Conservation (phyloP, 2,113 vertebrate genomes). For the Psephotus haematonotus region DNA sequence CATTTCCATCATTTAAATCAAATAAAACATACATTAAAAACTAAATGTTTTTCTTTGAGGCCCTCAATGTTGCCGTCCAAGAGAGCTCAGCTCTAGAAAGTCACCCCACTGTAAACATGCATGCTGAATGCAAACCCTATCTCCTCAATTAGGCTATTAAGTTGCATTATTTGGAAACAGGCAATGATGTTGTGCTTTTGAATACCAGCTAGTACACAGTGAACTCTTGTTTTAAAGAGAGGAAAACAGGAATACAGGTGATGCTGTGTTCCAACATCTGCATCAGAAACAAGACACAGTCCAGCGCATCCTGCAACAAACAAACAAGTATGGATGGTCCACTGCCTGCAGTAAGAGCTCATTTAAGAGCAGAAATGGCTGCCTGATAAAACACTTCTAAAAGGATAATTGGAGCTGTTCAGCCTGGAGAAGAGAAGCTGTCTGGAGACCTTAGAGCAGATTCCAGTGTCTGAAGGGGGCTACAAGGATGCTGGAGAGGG, state of each 20-base stretch:
- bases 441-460: background rate
- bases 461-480: background rate
- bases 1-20: slow-evolving; percentile 45
- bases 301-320: background rate
- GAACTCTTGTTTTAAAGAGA: background rate
- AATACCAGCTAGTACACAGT: background rate
- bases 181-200: background rate
- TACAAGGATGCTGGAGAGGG: background rate
- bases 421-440: background rate
- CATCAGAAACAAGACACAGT: background rate
- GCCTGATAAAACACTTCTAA: background rate
- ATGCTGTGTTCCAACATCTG: background rate
- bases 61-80: slow-evolving; percentile 28
- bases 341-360: background rate
- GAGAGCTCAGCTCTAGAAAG: slow-evolving; percentile 23
- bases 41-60: slow-evolving; percentile 21
- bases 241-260: background rate
- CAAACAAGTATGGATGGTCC: background rate
- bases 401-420: background rate
- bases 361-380: background rate
- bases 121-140: slow-evolving; percentile 10
- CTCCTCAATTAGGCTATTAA: slow-evolving; percentile 9
- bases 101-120: slow-evolving; percentile 43
- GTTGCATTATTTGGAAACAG: slow-evolving; percentile 19
- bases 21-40: background rate